phyloP scores from a whole-genome alignment of 2,888 invertebrate species.

The Sinelater perroti region DNA sequence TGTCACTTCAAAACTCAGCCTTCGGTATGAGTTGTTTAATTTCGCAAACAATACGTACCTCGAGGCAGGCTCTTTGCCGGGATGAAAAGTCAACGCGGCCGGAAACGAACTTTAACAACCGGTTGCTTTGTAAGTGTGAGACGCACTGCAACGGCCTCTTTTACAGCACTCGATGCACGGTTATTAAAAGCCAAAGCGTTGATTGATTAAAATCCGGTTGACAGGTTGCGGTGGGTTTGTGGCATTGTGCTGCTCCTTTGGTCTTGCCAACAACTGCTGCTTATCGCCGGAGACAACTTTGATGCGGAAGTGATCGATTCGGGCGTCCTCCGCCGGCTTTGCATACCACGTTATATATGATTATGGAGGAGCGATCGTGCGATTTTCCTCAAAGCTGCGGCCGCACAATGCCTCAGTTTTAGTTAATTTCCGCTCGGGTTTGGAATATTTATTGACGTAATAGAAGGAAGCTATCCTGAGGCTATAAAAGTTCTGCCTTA shows the following conservation, averaged over 20 bases:
- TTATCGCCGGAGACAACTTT: constrained; percentile 39
- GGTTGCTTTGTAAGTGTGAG: constrained; percentile 5
- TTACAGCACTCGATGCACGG: constrained; percentile 28
- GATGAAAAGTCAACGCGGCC: not conserved
- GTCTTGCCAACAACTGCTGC: constrained; percentile 45
- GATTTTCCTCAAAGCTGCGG: constrained; percentile 31
- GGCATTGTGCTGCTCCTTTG: constrained; percentile 49
- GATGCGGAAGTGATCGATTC: constrained; percentile 46
- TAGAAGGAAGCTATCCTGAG: too few relatives aligned
- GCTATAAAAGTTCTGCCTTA: too few relatives aligned
- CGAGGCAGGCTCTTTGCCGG: too few relatives aligned
- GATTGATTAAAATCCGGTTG: constrained; percentile 52
- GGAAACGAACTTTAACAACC: constrained; percentile 10
- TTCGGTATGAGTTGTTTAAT: not conserved
- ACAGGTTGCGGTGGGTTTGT: constrained; percentile 49
- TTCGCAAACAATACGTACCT: constrained; percentile 11
- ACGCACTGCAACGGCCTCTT: constrained; percentile 5
- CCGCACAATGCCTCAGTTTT: too few relatives aligned
- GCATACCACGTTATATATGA: constrained; percentile 30
- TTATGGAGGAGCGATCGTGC: constrained; percentile 33
- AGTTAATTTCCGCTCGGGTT: not conserved
- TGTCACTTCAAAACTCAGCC: not conserved
- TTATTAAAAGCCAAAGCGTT: constrained; percentile 48
- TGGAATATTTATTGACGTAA: too few relatives aligned
- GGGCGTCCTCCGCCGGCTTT: constrained; percentile 25